Conservation (phyloP, 1,140 invertebrate species). For the Lepidurus arcticus region DNA sequence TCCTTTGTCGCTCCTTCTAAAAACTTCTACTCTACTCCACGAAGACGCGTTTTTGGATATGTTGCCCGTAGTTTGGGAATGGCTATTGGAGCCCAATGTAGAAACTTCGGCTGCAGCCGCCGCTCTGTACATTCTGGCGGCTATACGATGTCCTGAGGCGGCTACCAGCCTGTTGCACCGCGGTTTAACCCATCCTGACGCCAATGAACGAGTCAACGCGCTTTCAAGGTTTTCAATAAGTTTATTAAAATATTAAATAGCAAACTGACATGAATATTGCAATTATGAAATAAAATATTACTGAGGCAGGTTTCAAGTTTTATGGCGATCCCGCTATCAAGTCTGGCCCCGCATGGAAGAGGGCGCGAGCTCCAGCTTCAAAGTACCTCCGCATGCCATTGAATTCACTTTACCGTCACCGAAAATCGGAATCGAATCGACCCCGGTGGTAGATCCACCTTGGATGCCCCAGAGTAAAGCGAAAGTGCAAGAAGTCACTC, state of each 20-base stretch:
- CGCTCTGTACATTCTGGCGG: slow-evolving; percentile 83
- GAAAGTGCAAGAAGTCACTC: slow-evolving; percentile 96
- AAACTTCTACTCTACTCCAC: slow-evolving; percentile 81
- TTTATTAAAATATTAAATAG: slow-evolving; percentile 29
- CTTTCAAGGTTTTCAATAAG: slow-evolving; percentile 59
- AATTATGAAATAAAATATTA: slow-evolving; percentile 24
- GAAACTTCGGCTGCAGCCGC: slow-evolving; percentile 74
- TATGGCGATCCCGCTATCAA: slow-evolving; percentile 97
- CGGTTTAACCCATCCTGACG: slow-evolving; percentile 74
- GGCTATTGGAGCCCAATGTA: slow-evolving; percentile 70
- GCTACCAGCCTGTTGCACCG: slow-evolving; percentile 81
- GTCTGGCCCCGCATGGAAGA: slow-evolving; percentile 99
- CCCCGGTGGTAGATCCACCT: slow-evolving; percentile 93
- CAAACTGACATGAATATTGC: background rate
- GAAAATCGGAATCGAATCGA: slow-evolving; percentile 81
- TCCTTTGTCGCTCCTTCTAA: slow-evolving; percentile 79
- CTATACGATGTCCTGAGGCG: slow-evolving; percentile 80
- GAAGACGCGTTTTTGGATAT: slow-evolving; percentile 84
- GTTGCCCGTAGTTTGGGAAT: slow-evolving; percentile 86
- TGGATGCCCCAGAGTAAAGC: slow-evolving; percentile 97
- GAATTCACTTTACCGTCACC: slow-evolving; percentile 98
- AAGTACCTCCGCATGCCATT: slow-evolving; percentile 95
- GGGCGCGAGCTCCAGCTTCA: slow-evolving; percentile 86
- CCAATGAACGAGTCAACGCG: slow-evolving; percentile 67
- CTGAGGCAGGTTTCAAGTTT: slow-evolving; percentile 69